Base-by-base conservation (phyloP, 2,888 invertebrate species). In the Aricia artaxerxes region DNA sequence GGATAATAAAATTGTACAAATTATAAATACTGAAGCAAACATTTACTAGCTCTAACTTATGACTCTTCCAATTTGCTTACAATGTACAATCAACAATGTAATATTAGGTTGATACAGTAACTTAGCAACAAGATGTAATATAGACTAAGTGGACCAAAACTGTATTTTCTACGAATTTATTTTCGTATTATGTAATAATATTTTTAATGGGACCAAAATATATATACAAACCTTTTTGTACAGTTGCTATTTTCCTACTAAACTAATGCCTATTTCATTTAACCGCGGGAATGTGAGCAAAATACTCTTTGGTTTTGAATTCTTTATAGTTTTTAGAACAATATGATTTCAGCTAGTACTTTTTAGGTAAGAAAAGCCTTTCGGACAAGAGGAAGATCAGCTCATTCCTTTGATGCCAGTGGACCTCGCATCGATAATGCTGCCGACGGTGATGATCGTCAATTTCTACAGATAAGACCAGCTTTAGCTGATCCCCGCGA, bases 331-430 rank as follows among this genome's bases (percentile, higher is more conserved):
- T 53, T 72, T 72, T n/a, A 9, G 13, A 53, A 31, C 13, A 24
- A n/a, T 16, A 53, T 31, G 2, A 78, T 16, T 38, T 69, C n/a
- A n/a, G 64, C 53, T 16, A 35, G 44, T 64, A 72, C 72, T 6
- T 79, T 82, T 76, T 82, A 95, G 93, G 89, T 94, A 84, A 91
- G 94, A 84, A 94, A 94, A 81, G 91, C 91, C 79, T 95, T 94
- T 86, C 92, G 93, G 44, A 86, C 92, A 40, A 91, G 95, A 82
- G 95, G 94, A 73, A 92, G 94, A 80, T 94, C 95, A 53, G 94
- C 94, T 44, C 93, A 93, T 78, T 94, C 94, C 31, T 88, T 94
- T 69, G 95, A 95, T 85, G 88, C 88, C 77, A 87, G 89, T 77
- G 88, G 88, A 5, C 87, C 88, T 60, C 86, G 87, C 78, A 85